Evolutionary conservation across 1,140 invertebrate species (phyloP).

Genomic region (Pinna nobilis): DNA sequence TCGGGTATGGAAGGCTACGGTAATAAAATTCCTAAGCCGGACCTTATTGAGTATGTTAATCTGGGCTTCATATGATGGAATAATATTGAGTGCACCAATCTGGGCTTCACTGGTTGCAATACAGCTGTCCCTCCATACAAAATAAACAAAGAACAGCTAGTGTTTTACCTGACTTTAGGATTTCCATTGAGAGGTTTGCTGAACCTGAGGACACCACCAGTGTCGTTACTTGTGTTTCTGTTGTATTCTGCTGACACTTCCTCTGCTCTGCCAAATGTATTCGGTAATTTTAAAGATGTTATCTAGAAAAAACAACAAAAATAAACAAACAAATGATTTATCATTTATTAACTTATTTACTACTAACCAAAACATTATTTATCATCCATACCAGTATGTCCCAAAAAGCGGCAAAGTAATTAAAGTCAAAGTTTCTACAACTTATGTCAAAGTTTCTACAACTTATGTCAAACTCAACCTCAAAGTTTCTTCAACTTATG

Average conservation of each 20-base stretch:
- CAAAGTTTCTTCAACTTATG: too few species aligned
- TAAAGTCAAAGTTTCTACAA: too few species aligned
- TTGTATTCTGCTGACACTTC: conserved; percentile 85
- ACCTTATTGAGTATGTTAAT: background rate
- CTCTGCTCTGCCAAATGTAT: conserved; percentile 89
- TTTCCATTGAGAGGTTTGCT: conserved; percentile 83
- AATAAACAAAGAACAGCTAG: background rate
- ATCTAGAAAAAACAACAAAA: conserved; percentile 69
- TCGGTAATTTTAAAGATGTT: conserved; percentile 83
- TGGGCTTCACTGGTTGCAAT: background rate
- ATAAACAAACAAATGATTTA: background rate
- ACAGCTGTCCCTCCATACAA: background rate
- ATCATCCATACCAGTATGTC: too few species aligned
- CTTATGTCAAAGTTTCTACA: too few species aligned
- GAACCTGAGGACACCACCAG: conserved; percentile 83
- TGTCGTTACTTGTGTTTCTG: conserved; percentile 83
- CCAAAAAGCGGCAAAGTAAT: too few species aligned
- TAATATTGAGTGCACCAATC: too few species aligned
- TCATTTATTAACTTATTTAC: background rate
- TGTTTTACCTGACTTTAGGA: conserved; percentile 78
- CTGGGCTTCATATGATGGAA: background rate
- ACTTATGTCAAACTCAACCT: too few species aligned
- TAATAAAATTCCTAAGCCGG: background rate
- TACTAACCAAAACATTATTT: background rate
- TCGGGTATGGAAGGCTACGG: too few species aligned